Evolutionary conservation across 30 jellyfish, hydroid and myxozoan genomes (phyloP), one percentile per base, ranked within the genome.

Genomic region (Mastigias papua): DNA sequence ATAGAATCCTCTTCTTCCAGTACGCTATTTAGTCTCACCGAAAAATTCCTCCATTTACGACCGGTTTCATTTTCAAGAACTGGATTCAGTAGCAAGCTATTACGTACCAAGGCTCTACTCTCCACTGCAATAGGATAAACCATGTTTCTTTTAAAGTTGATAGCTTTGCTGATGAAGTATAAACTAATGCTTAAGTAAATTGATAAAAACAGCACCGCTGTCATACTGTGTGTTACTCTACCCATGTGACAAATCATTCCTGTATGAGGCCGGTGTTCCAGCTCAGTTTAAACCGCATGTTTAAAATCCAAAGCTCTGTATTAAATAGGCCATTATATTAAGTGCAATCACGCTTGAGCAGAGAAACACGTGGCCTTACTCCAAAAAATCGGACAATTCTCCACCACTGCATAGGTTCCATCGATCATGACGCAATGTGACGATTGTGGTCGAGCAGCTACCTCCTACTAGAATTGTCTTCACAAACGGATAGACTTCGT

Each of bases 141-240:
- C 74, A 63, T 63, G 23, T 28, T 20, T 26, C 33, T 50, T 16
- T 28, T 21, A 31, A 21, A 23, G 29, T 51, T 28, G 4, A 75
- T 2, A 31, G 57, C 16, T 57, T 49, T 75, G 86, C 33, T 46
- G 2, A 35, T 73, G 69, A 62, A 80, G 37, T 62, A 80, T 27
- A 54, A 17, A 29, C 90, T 80, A 28, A 80, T 28, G 22, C 54
- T 31, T 22, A 80, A 37, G 61, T 80, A 80, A 9, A 62, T 63
- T 26, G 64, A 21, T 46, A 80, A 58, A 35, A 80, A 80, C 90
- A 80, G 68, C 81, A 65, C 60, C 0, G 81, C 79, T 61, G 90
- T 34, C 32, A 27, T 17, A 8, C 46, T 33, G 20, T 46, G 58
- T 19, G 21, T 22, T 13, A 3, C 26, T 42, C 25, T 80, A 48